Evolutionary conservation across 1,140 invertebrate genomes (phyloP), one percentile per base, ranked within the genome.

Genomic region (Yoshiicerus persimilis): DNA sequence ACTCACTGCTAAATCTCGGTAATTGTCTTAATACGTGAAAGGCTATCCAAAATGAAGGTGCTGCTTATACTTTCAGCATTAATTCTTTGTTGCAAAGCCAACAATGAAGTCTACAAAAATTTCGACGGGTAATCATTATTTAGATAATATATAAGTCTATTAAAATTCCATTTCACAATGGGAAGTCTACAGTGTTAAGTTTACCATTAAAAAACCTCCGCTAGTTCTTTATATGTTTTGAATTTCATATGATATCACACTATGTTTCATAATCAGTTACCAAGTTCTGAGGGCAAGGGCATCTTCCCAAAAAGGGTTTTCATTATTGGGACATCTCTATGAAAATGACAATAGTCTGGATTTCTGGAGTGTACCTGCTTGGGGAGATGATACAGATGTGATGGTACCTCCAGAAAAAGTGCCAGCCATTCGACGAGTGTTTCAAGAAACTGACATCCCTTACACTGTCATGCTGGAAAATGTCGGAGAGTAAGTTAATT

Each of bases 401-500:
- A 86, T 89, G 85, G 80, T 66, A 8, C 23, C 34, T 16, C 47
- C 70, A 34, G 86, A 66, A 27, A 25, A 70, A 32, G 1, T 84
- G 4, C 20, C 34, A 9, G 30, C 34, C 16, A 32, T 89, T n/a
- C 27, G 20, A 1, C 10, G 34, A 23, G 11, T 30, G 3, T 27
- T 89, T 11, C 30, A 84, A 5, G 1, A 23, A n/a, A 25, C 38
- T 62, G 77, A n/a, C 20, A 83, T 89, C 38, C 23, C 39, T n/a
- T 75, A 62, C 34, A 23, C 9, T 2, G 25, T 89, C 56, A 87
- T 89, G 85, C 38, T 89, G 27, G 85, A 89, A 66, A 75, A 89
- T 47, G 84, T 89, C n/a, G 88, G 62, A 85, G 23, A 34, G 87
- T 88, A 75, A 88, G 87, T n/a, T 10, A 11, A 80, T 30, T 80